Percentiles rank a stretch among this genome's conserved stretches.
Conservation (phyloP, 2,113 vertebrate species). For the Chlorodrepanis virens region DNA sequence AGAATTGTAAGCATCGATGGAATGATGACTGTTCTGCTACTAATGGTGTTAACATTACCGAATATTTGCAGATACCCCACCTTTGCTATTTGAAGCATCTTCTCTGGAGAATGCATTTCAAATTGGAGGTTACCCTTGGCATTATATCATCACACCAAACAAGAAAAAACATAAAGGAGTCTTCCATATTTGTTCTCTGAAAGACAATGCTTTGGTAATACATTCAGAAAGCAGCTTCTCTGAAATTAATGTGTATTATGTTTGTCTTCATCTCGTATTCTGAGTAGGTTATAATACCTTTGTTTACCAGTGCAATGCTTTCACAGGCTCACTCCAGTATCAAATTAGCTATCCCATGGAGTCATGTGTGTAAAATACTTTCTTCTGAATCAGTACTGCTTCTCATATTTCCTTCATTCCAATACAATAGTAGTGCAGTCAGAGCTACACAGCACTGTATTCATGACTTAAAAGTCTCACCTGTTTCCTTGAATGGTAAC, state of each 20-base stretch:
- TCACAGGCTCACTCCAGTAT: not conserved
- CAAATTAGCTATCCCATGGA: not conserved
- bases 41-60: conserved; percentile 37
- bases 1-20: not conserved
- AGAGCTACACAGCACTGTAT: not conserved
- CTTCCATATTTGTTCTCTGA: conserved; percentile 90
- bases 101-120: conserved; percentile 88
- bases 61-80: conserved; percentile 79
- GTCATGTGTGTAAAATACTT: not conserved
- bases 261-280: conserved; percentile 3
- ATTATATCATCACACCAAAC: conserved; percentile 94
- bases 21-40: conserved; percentile 35
- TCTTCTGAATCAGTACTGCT: not conserved
- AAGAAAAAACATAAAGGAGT: conserved; percentile 86
- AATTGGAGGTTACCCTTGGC: conserved; percentile 95
- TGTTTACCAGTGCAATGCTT: not conserved
- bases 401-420: not conserved
- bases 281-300: not conserved
- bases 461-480: not conserved
- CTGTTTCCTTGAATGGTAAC: not conserved
- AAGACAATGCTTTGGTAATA: conserved; percentile 86
- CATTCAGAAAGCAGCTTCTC: conserved; percentile 22
- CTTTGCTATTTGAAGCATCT: conserved; percentile 89
- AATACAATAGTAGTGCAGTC: not conserved
- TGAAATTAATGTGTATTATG: not conserved